Evolutionary conservation across 1,140 invertebrate genomes (phyloP), one percentile per base, ranked within the genome.

Genomic region (Drosophila erecta): DNA sequence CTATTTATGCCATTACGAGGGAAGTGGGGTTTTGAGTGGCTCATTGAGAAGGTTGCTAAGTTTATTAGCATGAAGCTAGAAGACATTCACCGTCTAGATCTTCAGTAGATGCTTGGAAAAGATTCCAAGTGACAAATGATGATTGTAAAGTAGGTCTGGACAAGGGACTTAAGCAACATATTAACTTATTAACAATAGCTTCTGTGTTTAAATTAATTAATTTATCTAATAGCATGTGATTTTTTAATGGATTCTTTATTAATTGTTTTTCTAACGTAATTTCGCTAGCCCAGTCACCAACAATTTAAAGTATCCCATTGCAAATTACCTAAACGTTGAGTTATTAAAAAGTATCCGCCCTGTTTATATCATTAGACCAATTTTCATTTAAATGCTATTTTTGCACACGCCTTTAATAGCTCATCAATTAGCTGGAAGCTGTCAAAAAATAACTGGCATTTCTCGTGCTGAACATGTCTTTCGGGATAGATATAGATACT

Each of bases 351-450:
- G 70, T 43, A 75, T 74, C 56, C 58, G 71, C 69, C 69, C n/a
- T 43, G 69, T 62, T 43, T 44, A 49, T 49, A 8, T 7, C 11
- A 15, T 41, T 44, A 44, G 20, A 14, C 37, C 60, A 57, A 15
- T 53, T 64, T 38, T 10, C 37, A 22, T 4, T 40, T 50, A 54
- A 76, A 59, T 59, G 61, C 46, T 51, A 51, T 43, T 54, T 72
- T 37, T 66, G 46, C 59, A 56, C 59, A 10, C 2, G 35, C 37
- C 40, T 33, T 20, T 67, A 73, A 55, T 54, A 77, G 43, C 40
- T 50, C 56, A 43, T 41, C 61, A 78, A 81, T 81, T 83, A 83
- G 61, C 79, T 46, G 12, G 41, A 1, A 51, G 24, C 38, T 64
- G 79, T 64, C 44, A 77, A 62, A 59, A 58, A 73, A 65, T 64